A percentile compares a stretch with the other conserved stretches of the same genome.
Conservation (phyloP, 1,140 invertebrate genomes). For the Marisa cornuarietis region DNA sequence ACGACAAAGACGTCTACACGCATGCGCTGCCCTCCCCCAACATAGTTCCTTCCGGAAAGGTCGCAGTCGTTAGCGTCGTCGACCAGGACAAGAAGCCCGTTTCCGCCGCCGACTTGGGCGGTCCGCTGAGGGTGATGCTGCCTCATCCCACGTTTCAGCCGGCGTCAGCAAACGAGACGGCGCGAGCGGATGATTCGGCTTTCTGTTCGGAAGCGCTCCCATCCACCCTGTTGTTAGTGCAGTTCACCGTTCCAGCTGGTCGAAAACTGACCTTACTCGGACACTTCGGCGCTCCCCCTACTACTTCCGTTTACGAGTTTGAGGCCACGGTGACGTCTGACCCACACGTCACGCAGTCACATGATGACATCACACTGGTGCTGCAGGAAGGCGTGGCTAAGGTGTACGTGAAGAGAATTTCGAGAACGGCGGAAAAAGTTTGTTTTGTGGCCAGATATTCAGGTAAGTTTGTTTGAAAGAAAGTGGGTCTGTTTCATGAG, state of each 20-base stretch:
- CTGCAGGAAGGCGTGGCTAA: background rate
- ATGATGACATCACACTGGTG: constrained; percentile 10
- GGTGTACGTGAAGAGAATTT: background rate
- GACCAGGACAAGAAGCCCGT: background rate
- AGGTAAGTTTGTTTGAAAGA: background rate
- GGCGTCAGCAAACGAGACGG: too few species aligned
- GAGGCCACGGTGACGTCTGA: background rate
- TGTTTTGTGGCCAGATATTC: constrained; percentile 6
- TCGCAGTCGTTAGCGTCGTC: background rate
- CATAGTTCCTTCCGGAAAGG: background rate
- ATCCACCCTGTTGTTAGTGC: background rate
- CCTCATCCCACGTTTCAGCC: background rate
- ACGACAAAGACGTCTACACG: background rate
- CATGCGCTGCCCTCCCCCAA: background rate
- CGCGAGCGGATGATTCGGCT: background rate
- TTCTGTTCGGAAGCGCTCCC: background rate
- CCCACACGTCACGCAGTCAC: background rate
- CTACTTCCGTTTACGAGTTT: constrained; percentile 5
- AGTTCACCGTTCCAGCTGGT: background rate
- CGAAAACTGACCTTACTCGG: background rate
- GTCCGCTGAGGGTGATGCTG: background rate
- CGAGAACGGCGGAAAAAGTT: background rate
- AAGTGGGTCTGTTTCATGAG: too few species aligned
- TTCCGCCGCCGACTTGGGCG: background rate
- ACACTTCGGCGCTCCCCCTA: background rate